phyloP scores from a whole-genome alignment of 2,797 vertebrate genomes.

The Melanogrammus aeglefinus region DNA sequence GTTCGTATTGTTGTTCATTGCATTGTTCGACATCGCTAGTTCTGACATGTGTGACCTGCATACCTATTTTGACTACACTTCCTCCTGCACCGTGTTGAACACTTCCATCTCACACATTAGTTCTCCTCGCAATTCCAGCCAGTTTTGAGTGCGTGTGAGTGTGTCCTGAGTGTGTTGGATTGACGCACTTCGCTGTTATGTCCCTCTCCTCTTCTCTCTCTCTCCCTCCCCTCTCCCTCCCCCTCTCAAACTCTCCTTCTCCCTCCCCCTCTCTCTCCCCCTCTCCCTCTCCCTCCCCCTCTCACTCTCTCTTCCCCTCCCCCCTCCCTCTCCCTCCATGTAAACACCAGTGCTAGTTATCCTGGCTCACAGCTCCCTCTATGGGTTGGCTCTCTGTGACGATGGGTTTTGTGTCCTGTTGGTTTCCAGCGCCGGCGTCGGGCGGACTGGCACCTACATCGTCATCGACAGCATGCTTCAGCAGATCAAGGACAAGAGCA shows the following conservation, averaged over 20 bases:
- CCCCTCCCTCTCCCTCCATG: not conserved
- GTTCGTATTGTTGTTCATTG: no score
- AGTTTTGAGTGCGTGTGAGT: not conserved
- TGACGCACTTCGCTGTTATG: not conserved
- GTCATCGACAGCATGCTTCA: constrained; percentile 99
- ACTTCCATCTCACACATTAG: not conserved
- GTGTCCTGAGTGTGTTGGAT: not conserved
- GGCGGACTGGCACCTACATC: constrained; percentile 98
- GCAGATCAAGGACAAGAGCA: constrained; percentile 98
- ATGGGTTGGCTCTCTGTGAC: constrained; percentile 10
- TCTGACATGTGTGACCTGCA: no score
- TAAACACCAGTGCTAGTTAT: not conserved
- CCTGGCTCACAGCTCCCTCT: constrained; percentile 31
- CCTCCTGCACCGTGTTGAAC: not conserved
- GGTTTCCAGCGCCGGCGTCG: constrained; percentile 89
- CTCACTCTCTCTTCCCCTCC: not conserved
- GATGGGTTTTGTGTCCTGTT: constrained; percentile 25
- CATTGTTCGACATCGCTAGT: no score
- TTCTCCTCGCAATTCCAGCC: not conserved
- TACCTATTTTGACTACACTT: not conserved
- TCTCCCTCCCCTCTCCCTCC: not conserved
- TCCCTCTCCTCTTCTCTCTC: not conserved
- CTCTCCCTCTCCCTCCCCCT: not conserved
- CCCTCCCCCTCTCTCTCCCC: not conserved
- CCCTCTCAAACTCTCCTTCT: not conserved